Evolutionary conservation across 64 coral and sea anemone species (phyloP), one percentile per base, ranked within the genome.

Genomic region (Dendrophyllia cribrosa): DNA sequence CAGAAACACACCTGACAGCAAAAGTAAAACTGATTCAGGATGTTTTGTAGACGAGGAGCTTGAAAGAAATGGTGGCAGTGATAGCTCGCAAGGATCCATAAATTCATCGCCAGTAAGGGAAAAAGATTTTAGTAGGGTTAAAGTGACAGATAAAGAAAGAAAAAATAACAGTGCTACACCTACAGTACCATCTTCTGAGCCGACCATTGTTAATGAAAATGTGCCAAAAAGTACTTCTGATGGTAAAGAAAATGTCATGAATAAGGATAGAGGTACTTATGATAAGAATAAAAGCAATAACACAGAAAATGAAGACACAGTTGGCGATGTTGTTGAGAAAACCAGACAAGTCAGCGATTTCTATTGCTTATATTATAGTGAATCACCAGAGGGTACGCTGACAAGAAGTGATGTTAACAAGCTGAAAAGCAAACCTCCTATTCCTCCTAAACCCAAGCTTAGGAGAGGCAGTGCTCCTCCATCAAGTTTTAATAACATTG

Each of bases 1-100:
- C 68, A 93, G 91, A 59, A 93, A 24, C 44, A 58, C 71, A 52
- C n/a, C 75, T 45, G 91, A 93, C 25, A 85, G 58, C 60, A 93
- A 93, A 86, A 25, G 46, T 55, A 93, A 93, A 93, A 93, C 91
- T 7, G 91, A 93, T 66, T 93, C 91, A n/a, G 91, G 91, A 13
- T 93, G 91, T 77, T 93, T 93, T 78, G 72, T 93, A 3, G 91
- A 93, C 19, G 91, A 93, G 44, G 89, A 91, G 60, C 44, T 91
- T 62, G 80, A 87, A 87, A 78, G 64, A 74, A 76, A 88, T 76
- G 68, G 72, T 44, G 59, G 72, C 49, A 76, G 86, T n/a, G 86
- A 88, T 23, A 72, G 86, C 43, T 88, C 68, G 8, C 68, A 88
- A 59, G 72, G 72, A 62, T 72, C 68, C 12, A 59, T 45, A 6